Evolutionary conservation across 2,888 invertebrate species (phyloP), one percentile per base, ranked within the genome.

Genomic region (Sminthurides aquaticus): DNA sequence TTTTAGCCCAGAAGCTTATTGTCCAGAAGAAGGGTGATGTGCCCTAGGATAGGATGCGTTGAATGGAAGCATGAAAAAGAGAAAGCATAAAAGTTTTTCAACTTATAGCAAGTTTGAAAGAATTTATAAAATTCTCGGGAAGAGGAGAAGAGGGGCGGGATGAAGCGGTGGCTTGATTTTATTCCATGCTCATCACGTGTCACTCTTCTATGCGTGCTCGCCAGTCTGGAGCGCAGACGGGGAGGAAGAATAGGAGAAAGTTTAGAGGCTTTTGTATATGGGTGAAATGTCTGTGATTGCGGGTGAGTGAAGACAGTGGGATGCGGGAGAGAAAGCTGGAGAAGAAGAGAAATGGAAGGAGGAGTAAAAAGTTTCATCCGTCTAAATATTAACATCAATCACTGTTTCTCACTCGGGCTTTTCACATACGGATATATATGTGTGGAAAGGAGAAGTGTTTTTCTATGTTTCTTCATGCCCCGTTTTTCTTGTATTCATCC

Each of bases 331-430:
- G 54, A 22, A 52, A 52, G 54, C n/a, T 5, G 54, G 54, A n/a
- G n/a, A 22, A 22, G 24, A 22, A 52, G 20, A n/a, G 54, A 52
- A 5, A 52, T 52, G 54, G 54, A n/a, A 52, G 8, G 20, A 15
- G 20, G 54, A 22, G 8, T 5, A 8, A 27, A 27, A 28, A 58
- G 2, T 3, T 58, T 29, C 34, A 3, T 43, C 11, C 58, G 28
- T 24, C 20, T 34, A 43, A 18, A 28, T 20, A 20, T 57, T 57
- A 25, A 27, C 57, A 57, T 57, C 57, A 57, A 57, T 57, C 57
- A 57, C 25, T 57, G 25, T 28, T 28, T 28, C n/a, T n/a, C n/a
- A n/a, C n/a, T 26, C 29, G 28, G 28, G 57, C 28, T 57, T 28
- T 57, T 20, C 28, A 28, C 11, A 20, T 20, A 57, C 29, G 8